phyloP scores from a whole-genome alignment of 2,113 vertebrate species.

The Albula goreensis region DNA sequence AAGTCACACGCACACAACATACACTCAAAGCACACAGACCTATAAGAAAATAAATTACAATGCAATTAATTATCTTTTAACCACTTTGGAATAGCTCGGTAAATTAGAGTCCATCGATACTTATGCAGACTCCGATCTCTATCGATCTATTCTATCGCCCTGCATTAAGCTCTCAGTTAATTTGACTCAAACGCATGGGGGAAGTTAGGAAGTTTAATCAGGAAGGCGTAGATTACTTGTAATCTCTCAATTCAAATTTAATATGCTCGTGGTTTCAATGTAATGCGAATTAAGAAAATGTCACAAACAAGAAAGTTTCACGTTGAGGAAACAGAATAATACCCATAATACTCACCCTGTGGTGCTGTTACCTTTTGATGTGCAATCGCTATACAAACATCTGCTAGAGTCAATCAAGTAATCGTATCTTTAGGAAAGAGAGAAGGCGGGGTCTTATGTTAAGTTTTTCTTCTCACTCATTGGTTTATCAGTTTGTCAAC shows the following conservation, averaged over 20 bases:
- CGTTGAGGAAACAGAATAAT: constrained; percentile 1
- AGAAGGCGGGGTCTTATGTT: constrained; percentile 40
- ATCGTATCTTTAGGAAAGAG: constrained; percentile 15
- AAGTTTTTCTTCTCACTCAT: constrained; percentile 45
- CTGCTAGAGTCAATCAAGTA: constrained; percentile 63
- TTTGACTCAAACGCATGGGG: too few species aligned
- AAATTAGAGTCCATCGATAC: too few species aligned
- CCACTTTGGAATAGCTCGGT: too few species aligned
- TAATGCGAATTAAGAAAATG: background rate
- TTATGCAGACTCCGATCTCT: too few species aligned
- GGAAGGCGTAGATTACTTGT: too few species aligned
- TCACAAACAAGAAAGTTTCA: background rate
- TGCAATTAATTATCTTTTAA: too few species aligned
- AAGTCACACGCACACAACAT: too few species aligned
- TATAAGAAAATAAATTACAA: too few species aligned
- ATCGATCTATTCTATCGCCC: too few species aligned
- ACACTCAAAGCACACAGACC: too few species aligned
- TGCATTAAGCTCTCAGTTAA: too few species aligned
- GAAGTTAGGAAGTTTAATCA: too few species aligned
- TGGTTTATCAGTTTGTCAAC: constrained; percentile 36
- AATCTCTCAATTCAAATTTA: background rate
- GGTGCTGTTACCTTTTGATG: constrained; percentile 45
- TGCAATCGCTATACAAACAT: constrained; percentile 48
- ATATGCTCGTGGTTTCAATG: background rate
- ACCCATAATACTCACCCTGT: constrained; percentile 58